phyloP scores from a whole-genome alignment of 1,140 invertebrate species.

The Leptonema lineaticorne region DNA sequence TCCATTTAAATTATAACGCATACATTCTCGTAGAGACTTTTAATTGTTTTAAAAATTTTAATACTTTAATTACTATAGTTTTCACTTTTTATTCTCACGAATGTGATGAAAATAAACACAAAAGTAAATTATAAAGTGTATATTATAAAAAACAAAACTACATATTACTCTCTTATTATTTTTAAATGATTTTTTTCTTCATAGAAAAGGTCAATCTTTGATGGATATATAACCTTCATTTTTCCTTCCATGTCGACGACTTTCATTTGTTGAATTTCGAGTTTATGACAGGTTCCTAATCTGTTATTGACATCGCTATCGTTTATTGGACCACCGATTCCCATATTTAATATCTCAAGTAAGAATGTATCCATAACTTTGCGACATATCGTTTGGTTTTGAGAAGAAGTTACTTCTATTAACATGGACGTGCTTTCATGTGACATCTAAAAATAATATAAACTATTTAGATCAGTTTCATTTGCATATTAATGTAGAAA shows the following conservation, averaged over 20 bases:
- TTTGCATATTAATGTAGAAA: background rate
- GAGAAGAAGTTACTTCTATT: conserved; percentile 75
- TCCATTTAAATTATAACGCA: no score
- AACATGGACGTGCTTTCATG: conserved; percentile 66
- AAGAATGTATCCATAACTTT: conserved; percentile 69
- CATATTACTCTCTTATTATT: conserved; percentile 37
- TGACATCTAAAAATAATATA: conserved; percentile 55
- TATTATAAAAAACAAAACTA: no score
- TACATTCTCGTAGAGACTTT: no score
- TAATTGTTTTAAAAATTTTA: no score
- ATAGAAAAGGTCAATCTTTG: conserved; percentile 67
- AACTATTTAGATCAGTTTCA: background rate
- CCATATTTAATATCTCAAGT: conserved; percentile 61
- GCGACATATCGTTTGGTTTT: conserved; percentile 66
- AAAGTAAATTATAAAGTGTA: no score
- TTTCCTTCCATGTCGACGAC: conserved; percentile 68
- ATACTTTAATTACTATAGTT: no score
- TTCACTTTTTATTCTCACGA: no score
- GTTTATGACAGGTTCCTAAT: conserved; percentile 42
- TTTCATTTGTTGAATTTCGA: conserved; percentile 68
- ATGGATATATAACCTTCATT: conserved; percentile 75
- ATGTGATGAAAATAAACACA: no score
- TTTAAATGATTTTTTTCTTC: conserved; percentile 49
- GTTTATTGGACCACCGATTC: conserved; percentile 49
- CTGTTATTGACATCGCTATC: conserved; percentile 42